Evolutionary conservation across 2,797 vertebrate genomes (phyloP).

Genomic region (Podargus strigoides): DNA sequence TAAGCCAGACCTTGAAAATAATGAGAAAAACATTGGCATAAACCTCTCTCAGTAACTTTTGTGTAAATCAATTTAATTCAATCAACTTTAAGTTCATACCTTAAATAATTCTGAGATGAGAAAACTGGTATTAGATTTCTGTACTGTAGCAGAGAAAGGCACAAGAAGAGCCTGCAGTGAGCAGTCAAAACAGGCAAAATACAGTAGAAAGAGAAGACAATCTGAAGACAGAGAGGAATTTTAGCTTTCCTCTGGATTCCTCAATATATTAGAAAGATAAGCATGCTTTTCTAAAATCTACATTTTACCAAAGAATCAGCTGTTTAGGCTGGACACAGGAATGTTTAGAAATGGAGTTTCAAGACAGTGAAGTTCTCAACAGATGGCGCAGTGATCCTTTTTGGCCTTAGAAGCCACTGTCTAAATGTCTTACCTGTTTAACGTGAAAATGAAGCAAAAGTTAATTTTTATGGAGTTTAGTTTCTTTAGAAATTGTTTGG

Average conservation of each 20-base stretch:
- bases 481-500: not conserved
- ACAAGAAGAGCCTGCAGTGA: not conserved
- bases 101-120: conserved; percentile 7
- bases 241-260: not conserved
- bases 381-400: not conserved
- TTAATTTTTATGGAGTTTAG: not conserved
- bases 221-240: not conserved
- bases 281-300: not conserved
- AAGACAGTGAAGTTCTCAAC: not conserved
- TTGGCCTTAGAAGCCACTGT: not conserved
- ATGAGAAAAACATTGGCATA: not conserved
- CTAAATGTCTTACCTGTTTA: not conserved
- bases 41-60: not conserved
- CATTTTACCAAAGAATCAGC: not conserved
- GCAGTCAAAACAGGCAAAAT: not conserved
- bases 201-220: not conserved
- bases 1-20: not conserved
- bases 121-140: not conserved
- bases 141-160: not conserved
- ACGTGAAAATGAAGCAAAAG: not conserved
- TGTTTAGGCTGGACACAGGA: not conserved
- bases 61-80: not conserved
- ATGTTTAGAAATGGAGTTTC: not conserved
- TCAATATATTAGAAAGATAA: not conserved
- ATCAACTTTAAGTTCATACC: not conserved